A percentile compares a stretch with the other conserved stretches of the same genome.
Conservation (phyloP, 2,113 vertebrate genomes). For the Sturnira hondurensis region DNA sequence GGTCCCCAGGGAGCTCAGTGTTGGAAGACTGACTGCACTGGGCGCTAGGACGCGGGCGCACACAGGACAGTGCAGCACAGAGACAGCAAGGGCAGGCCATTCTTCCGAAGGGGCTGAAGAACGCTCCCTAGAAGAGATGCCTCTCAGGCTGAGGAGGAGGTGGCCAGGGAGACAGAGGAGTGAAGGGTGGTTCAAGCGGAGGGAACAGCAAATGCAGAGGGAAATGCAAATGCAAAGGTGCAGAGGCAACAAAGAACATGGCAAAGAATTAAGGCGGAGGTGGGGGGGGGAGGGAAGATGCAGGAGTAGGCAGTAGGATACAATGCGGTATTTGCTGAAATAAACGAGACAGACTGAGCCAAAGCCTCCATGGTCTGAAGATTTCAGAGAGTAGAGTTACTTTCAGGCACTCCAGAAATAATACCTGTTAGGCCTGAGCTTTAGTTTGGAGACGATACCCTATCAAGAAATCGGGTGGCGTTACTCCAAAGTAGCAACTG, state of each 20-base stretch:
- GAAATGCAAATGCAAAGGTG: neutral
- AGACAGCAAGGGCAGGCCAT: neutral
- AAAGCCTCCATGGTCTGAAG: neutral
- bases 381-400: neutral
- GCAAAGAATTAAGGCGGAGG: neutral
- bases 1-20: neutral
- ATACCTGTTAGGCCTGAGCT: neutral
- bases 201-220: neutral
- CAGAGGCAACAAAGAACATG: neutral
- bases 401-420: neutral
- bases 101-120: neutral
- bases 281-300: neutral
- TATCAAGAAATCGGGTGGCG: slow-evolving; percentile 50
- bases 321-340: neutral
- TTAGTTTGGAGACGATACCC: neutral
- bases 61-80: neutral
- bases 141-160: neutral
- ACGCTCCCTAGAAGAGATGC: neutral
- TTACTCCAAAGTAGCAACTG: slow-evolving; percentile 54
- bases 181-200: neutral
- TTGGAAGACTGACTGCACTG: neutral
- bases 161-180: too few relatives aligned
- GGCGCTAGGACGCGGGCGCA: neutral
- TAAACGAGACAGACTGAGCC: neutral
- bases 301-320: neutral